These are phyloP conservation scores for Koerneria pararmatus DNA, from an alignment of 2,888 invertebrate species.

Conservation along the genomic window DNA sequence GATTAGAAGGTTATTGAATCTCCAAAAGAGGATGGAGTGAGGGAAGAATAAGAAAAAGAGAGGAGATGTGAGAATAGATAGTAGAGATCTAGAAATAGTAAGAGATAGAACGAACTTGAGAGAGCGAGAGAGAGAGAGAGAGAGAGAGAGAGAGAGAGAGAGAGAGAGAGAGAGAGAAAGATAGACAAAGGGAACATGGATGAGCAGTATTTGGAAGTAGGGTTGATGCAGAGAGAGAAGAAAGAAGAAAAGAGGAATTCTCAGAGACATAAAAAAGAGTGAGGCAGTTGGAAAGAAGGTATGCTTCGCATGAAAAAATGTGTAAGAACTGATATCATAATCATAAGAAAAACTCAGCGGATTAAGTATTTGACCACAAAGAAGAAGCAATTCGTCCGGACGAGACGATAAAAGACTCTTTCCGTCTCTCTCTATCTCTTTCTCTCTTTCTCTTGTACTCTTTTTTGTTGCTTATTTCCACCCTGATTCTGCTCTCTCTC, in stretches of 20 bases:
- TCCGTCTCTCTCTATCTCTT: too few species aligned
- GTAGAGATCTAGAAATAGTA: neutral
- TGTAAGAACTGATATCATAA: neutral
- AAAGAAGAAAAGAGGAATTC: neutral
- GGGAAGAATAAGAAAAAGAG: constrained; percentile 1
- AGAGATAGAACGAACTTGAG: neutral
- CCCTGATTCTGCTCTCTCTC: neutral
- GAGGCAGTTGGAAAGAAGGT: neutral
- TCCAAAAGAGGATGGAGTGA: neutral
- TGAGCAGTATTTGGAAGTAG: neutral
- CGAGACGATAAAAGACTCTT: too few species aligned
- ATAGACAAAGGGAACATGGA: neutral
- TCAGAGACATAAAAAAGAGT: neutral
- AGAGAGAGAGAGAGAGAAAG: constrained; percentile 6
- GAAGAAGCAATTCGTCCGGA: too few species aligned
- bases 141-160: constrained; percentile 9
- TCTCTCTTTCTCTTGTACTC: too few species aligned
- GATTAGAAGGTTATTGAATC: too few species aligned
- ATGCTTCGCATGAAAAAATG: neutral
- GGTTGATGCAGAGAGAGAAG: neutral
- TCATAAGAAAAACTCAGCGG: too few species aligned
- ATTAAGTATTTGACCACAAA: too few species aligned
- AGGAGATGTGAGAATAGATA: neutral
- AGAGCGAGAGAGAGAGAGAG: neutral
- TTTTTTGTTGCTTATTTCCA: too few species aligned